phyloP scores from a whole-genome alignment of 92 coral and sea anemone genomes.

The Paragorgia papillata region DNA sequence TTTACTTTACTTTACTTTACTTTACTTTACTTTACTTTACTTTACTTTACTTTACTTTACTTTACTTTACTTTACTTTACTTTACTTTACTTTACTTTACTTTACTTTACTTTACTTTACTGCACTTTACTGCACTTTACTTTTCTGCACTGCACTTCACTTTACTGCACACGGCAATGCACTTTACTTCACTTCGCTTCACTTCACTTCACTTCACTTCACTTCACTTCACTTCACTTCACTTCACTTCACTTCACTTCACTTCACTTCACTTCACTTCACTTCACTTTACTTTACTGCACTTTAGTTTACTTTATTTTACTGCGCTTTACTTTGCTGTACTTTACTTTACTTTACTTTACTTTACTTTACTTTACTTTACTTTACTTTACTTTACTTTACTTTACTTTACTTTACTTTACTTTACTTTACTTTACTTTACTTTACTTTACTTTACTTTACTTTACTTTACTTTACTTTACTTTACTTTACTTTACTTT shows the following conservation, averaged over 20 bases:
- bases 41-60: background rate
- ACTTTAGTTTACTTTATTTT: background rate
- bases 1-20: slow-evolving; percentile 41
- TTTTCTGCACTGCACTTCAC: background rate
- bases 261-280: slow-evolving; percentile 3
- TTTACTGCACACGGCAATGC: background rate
- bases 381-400: background rate
- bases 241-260: slow-evolving; percentile 12
- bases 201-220: slow-evolving; percentile 9
- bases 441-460: background rate
- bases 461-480: too few relatives aligned
- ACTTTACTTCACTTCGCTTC: slow-evolving; percentile 17
- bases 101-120: background rate
- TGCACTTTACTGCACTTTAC: slow-evolving; percentile 19
- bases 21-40: slow-evolving; percentile 5
- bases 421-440: background rate
- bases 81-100: too few relatives aligned
- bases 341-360: background rate
- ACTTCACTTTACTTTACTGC: slow-evolving; percentile 21
- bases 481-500: too few relatives aligned
- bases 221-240: slow-evolving; percentile 17
- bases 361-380: slow-evolving; percentile 4
- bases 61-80: background rate
- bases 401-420: background rate
- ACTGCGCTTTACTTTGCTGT: background rate